These are phyloP conservation scores for Pyralis farinalis DNA, from an alignment of 2,888 invertebrate species.

Conservation along the genomic window DNA sequence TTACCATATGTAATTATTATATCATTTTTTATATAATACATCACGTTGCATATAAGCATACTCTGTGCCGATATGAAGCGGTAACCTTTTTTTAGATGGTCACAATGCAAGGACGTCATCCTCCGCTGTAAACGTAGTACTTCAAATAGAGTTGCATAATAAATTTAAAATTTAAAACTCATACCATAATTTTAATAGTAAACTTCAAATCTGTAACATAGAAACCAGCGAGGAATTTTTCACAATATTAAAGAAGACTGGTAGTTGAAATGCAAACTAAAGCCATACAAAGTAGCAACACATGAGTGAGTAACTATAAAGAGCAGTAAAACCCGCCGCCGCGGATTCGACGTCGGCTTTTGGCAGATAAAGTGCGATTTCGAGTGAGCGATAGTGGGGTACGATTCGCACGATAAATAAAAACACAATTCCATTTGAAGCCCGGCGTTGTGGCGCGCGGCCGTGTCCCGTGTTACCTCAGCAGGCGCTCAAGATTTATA, in stretches of 20 bases:
- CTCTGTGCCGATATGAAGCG: no score
- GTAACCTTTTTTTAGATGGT: no score
- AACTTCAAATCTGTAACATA: not conserved
- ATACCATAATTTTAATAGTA: not conserved
- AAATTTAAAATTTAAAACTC: no score
- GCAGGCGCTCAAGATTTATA: slow-evolving; percentile 81
- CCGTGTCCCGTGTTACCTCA: slow-evolving; percentile 77
- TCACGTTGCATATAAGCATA: no score
- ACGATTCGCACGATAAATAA: slow-evolving; percentile 80
- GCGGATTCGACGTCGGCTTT: slow-evolving; percentile 62
- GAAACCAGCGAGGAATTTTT: no score
- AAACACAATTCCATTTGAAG: slow-evolving; percentile 80
- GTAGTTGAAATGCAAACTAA: slow-evolving; percentile 7
- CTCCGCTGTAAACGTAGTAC: no score
- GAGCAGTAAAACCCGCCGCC: slow-evolving; percentile 43
- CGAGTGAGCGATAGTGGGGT: slow-evolving; percentile 73
- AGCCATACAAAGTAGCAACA: slow-evolving; percentile 24
- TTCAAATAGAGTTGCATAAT: no score
- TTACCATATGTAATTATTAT: no score
- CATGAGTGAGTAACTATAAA: slow-evolving; percentile 39
- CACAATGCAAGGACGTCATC: no score
- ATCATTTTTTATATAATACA: no score
- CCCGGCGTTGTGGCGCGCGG: slow-evolving; percentile 67
- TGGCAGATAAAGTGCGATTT: slow-evolving; percentile 75
- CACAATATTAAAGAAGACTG: no score